Percentiles rank a stretch among this genome's conserved stretches.
These are phyloP conservation scores for Carabus problematicus DNA, from an alignment of 2,888 invertebrate genomes.

Conservation along the genomic window DNA sequence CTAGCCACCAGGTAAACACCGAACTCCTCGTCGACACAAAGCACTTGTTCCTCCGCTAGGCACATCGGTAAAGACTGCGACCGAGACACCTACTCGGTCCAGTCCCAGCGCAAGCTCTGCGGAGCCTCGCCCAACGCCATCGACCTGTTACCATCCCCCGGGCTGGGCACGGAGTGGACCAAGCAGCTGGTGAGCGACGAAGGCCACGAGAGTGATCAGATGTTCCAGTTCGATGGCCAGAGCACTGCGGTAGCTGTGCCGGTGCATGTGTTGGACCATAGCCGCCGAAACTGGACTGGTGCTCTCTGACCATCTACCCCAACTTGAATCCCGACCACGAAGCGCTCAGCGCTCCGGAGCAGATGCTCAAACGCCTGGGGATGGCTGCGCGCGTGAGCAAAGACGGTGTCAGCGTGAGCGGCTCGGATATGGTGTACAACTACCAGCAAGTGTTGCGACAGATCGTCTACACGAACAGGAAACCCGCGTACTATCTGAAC, in stretches of 20 bases:
- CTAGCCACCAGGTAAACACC: constrained; percentile 56
- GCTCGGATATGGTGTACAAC: constrained; percentile 79
- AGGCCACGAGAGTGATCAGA: constrained; percentile 83
- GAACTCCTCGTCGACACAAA: constrained; percentile 60
- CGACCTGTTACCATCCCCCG: constrained; percentile 85
- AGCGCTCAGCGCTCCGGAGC: constrained; percentile 79
- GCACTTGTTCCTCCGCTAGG: constrained; percentile 45
- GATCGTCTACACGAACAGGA: constrained; percentile 93
- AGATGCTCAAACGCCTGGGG: constrained; percentile 74
- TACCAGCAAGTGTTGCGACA: constrained; percentile 80
- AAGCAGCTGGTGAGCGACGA: constrained; percentile 83
- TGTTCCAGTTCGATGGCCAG: constrained; percentile 94
- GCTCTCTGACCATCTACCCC: constrained; percentile 93
- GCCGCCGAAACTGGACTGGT: constrained; percentile 85
- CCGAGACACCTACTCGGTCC: constrained; percentile 88
- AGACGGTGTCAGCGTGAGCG: constrained; percentile 84
- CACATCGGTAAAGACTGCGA: constrained; percentile 91
- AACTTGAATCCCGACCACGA: constrained; percentile 96
- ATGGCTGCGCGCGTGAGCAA: constrained; percentile 82
- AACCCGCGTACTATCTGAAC: constrained; percentile 94
- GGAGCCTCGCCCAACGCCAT: constrained; percentile 84
- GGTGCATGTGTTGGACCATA: constrained; percentile 75
- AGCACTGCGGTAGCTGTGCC: constrained; percentile 88
- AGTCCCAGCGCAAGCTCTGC: constrained; percentile 84
- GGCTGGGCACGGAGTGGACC: constrained; percentile 81